These are phyloP conservation scores for Thelaira solivaga DNA, from an alignment of 2,888 invertebrate genomes.

Conservation along the genomic window DNA sequence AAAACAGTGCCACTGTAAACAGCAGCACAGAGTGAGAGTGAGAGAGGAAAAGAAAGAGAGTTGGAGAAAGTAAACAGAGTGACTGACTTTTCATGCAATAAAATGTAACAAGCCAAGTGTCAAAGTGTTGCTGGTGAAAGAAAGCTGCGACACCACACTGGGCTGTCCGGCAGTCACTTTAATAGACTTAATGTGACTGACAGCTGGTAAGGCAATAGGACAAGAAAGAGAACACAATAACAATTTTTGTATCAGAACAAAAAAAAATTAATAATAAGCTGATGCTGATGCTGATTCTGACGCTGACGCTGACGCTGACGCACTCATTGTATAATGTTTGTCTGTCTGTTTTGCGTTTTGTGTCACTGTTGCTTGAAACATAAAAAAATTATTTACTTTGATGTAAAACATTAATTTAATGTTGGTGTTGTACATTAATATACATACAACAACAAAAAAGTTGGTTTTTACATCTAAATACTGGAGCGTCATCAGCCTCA, in stretches of 20 bases:
- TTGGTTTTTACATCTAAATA: neutral
- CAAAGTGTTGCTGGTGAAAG: conserved; percentile 43
- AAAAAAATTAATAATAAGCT: too few relatives aligned
- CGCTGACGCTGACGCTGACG: too few relatives aligned
- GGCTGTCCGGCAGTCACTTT: neutral
- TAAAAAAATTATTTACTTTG: conserved; percentile 60
- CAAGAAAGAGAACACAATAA: too few relatives aligned
- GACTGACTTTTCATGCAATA: conserved; percentile 4
- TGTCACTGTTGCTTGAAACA: neutral
- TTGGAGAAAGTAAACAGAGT: neutral
- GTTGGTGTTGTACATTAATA: conserved; percentile 36
- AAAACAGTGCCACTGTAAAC: conserved; percentile 40
- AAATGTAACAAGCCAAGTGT: conserved; percentile 52
- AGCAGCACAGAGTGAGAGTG: too few relatives aligned
- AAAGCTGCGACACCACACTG: neutral
- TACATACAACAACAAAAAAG: neutral
- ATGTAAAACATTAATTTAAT: conserved; percentile 60
- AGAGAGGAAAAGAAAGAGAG: neutral
- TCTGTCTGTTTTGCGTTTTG: too few relatives aligned
- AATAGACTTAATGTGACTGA: too few relatives aligned
- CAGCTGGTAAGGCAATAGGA: too few relatives aligned
- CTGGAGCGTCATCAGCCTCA: conserved; percentile 4
- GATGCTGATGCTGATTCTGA: too few relatives aligned
- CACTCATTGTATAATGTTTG: too few relatives aligned
- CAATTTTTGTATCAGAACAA: too few relatives aligned